phyloP scores from a whole-genome alignment of 2,888 invertebrate genomes.

The Cerastoderma edule region DNA sequence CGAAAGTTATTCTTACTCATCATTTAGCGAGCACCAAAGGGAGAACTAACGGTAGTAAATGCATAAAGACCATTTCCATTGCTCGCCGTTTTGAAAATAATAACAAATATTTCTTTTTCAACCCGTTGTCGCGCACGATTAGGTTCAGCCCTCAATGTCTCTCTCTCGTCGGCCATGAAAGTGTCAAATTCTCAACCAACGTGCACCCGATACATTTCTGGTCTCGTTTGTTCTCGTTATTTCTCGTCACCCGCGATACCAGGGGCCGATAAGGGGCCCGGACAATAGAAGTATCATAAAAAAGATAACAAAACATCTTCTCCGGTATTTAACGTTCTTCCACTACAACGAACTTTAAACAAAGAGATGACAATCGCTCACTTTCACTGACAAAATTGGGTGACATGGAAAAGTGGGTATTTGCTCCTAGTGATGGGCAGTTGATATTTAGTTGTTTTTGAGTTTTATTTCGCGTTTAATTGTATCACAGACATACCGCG shows the following conservation, averaged over 20 bases:
- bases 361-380: slow-evolving; percentile 41
- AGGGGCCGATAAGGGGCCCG: slow-evolving; percentile 26
- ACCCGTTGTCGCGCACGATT: neutral
- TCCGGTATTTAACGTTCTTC: slow-evolving; percentile 19
- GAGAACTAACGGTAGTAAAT: no score
- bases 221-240: no score
- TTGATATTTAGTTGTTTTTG: no score
- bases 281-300: slow-evolving; percentile 41
- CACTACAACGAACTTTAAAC: slow-evolving; percentile 21
- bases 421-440: no score
- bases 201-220: slow-evolving; percentile 16
- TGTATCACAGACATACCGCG: no score
- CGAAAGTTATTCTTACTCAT: no score
- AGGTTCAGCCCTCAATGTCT: neutral
- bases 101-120: slow-evolving; percentile 12
- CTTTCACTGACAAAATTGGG: slow-evolving; percentile 43
- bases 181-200: slow-evolving; percentile 19
- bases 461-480: no score
- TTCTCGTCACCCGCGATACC: slow-evolving; percentile 24
- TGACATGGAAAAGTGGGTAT: no score
- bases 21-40: no score
- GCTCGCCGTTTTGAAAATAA: slow-evolving; percentile 17
- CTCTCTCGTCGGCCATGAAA: slow-evolving; percentile 9
- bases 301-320: slow-evolving; percentile 43
- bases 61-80: no score